Evolutionary conservation across 2,797 vertebrate species (phyloP), one percentile per base, ranked within the genome.

Genomic region (Gymnoscopelus microlampas): DNA sequence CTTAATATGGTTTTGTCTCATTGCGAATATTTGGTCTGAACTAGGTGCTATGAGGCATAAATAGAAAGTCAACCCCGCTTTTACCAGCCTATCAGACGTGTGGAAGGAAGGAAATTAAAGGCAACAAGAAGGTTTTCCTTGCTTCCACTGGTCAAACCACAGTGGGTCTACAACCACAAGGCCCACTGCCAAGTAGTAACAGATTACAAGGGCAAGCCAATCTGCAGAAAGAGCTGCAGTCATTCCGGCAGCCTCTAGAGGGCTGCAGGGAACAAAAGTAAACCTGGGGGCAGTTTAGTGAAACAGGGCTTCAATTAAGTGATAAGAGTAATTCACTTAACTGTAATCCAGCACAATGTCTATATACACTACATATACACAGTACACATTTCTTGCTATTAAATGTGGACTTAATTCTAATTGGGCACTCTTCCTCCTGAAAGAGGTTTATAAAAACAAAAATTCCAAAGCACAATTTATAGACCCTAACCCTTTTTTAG

Each of bases 151-250:
- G 71, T 78, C 71, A 68, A 73, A 80, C 73, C 23, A 71, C 70
- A 23, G 67, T 35, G 39, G 65, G 69, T 77, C 57, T 44, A n/a
- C n/a, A n/a, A n/a, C n/a, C 0, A 48, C 75, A 76, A 60, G 55
- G 49, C 0, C 11, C 0, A 51, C 73, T 55, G 79, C 70, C 72
- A 64, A 54, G 62, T 60, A 58, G 57, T 14, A 63, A 49, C 53
- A 71, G 84, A 89, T 87, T 86, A 84, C 53, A 5, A 61, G 70
- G 68, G 57, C 59, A 50, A 73, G 54, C 65, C 73, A 74, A 81
- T 85, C 73, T 81, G 63, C 51, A 68, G 51, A 73, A 68, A 47
- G 23, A 53, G 59, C 58, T 50, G 69, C 55, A 47, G 66, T 63
- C 63, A 61, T 63, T 73, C 71, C 69, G 62, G 66, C 80, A 3